Evolutionary conservation across 2,113 vertebrate genomes (phyloP).

Genomic region (Narcine bancroftii): DNA sequence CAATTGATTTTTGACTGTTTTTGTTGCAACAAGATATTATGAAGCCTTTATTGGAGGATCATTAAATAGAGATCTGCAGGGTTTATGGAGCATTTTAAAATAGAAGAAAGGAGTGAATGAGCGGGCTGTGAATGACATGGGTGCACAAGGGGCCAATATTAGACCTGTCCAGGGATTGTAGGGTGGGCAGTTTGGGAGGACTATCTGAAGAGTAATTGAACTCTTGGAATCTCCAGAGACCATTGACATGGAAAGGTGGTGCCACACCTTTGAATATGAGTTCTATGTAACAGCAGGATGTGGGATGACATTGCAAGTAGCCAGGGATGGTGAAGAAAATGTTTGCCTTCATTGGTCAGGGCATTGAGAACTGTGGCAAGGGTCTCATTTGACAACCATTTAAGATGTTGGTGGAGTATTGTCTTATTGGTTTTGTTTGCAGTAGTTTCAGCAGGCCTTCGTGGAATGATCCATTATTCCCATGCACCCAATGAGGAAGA

Average conservation of each 20-base stretch:
- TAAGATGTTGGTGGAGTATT: no score
- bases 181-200: not conserved
- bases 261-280: not conserved
- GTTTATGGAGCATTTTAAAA: not conserved
- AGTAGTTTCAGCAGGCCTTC: no score
- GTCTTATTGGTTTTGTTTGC: no score
- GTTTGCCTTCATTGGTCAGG: no score
- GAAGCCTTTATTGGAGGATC: not conserved
- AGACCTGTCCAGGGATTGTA: not conserved
- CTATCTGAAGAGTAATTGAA: not conserved
- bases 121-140: not conserved
- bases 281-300: not conserved
- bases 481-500: no score
- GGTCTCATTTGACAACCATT: no score
- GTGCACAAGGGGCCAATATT: not conserved
- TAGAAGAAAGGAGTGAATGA: no score
- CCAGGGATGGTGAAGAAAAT: no score
- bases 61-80: not conserved
- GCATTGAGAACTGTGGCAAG: no score
- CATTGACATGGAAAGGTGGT: not conserved
- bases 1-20: no score
- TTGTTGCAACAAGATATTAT: not conserved
- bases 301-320: no score
- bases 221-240: not conserved
- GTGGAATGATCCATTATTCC: no score